These are phyloP conservation scores for Aporrectodea caliginosa DNA, from an alignment of 1,140 invertebrate species.

Conservation along the genomic window DNA sequence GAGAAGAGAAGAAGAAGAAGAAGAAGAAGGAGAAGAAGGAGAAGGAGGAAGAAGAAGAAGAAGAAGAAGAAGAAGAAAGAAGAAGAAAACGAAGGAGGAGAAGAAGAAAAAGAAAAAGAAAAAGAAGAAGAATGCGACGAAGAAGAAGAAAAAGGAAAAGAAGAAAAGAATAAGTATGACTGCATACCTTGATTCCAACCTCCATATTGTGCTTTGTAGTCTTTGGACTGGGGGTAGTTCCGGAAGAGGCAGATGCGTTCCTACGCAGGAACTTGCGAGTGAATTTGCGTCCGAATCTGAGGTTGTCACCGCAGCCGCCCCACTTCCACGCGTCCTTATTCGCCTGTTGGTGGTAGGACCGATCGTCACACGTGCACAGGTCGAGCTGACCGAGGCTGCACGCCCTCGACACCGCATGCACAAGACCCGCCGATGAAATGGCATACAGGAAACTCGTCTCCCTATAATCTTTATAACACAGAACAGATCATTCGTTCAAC, in stretches of 20 bases:
- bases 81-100: neutral
- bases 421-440: constrained; percentile 81
- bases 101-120: neutral
- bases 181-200: neutral
- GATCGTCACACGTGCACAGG: constrained; percentile 75
- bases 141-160: neutral
- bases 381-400: constrained; percentile 84
- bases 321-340: neutral
- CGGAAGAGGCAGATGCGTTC: too few species aligned
- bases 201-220: neutral
- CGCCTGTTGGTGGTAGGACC: neutral
- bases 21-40: neutral
- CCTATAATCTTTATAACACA: neutral
- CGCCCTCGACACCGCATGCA: constrained; percentile 81
- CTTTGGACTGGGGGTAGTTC: neutral
- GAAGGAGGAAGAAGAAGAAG: neutral
- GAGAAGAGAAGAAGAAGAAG: neutral
- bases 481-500: too few species aligned
- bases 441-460: constrained; percentile 80
- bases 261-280: neutral
- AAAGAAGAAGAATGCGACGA: neutral
- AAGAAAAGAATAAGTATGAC: neutral
- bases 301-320: neutral
- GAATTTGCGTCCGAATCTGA: neutral
- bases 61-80: neutral